These are phyloP conservation scores for Battus philenor DNA, from an alignment of 1,140 invertebrate genomes.

Conservation along the genomic window DNA sequence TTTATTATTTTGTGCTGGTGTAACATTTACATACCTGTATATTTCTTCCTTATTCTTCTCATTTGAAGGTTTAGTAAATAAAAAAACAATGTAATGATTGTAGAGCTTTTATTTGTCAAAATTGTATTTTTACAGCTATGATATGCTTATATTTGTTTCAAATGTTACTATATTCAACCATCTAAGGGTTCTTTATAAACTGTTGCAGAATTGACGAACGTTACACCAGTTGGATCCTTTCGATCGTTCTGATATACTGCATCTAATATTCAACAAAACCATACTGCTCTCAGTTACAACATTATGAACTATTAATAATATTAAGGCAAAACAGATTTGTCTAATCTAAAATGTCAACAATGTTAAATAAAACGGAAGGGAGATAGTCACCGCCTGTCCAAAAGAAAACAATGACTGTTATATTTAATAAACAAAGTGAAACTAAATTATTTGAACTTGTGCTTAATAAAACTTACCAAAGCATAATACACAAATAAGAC, in stretches of 20 bases:
- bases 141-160: constrained; percentile 89
- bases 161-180: constrained; percentile 79
- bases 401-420: constrained; percentile 50
- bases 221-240: constrained; percentile 56
- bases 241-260: constrained; percentile 58
- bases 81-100: constrained; percentile 73
- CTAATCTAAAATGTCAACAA: constrained; percentile 74
- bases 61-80: constrained; percentile 23
- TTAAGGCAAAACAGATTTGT: constrained; percentile 74
- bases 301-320: constrained; percentile 70
- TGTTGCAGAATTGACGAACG: constrained; percentile 70
- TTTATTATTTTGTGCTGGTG: too few species aligned
- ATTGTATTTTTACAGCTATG: constrained; percentile 87
- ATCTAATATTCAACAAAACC: constrained; percentile 66
- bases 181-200: constrained; percentile 55
- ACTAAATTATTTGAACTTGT: constrained; percentile 73
- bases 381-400: constrained; percentile 41
- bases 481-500: constrained; percentile 47
- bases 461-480: constrained; percentile 56
- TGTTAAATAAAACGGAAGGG: constrained; percentile 69
- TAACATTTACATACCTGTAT: constrained; percentile 35
- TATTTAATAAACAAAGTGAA: constrained; percentile 68
- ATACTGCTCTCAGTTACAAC: constrained; percentile 65
- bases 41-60: background rate
- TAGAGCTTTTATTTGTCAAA: constrained; percentile 83